Base-by-base conservation (phyloP, 2,797 vertebrate species). In the Manis pentadactyla region DNA sequence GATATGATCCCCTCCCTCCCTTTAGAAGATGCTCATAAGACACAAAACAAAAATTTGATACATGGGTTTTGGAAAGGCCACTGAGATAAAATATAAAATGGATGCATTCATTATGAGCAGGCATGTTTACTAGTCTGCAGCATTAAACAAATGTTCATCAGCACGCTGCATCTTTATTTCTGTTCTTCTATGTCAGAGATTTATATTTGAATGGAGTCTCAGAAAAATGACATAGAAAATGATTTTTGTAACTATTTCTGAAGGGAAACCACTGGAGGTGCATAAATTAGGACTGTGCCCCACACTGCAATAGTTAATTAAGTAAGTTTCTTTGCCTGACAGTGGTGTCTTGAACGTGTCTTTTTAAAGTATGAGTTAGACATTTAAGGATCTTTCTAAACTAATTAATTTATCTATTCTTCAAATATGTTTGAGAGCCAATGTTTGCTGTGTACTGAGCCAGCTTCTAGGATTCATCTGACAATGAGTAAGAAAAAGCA, bases 201-300 rank as follows among this genome's bases (percentile, higher is more conserved):
- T 96, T 96, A 63, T 94, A 86, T 88, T 64, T 94, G 34, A 88
- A 88, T 42, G 12, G 29, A 23, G 66, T 93, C 64, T 86, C 46
- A 63, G 77, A 73, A 92, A 93, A 96, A 81, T 93, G 78, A 95
- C 75, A 82, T 12, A 69, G 87, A 64, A 96, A 96, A 95, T 94
- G 46, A 93, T 83, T 93, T 97, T 91, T 90, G 55, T 63, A 75
- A 74, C 73, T 69, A 57, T 59, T 49, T 15, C 39, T 78, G 34
- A 95, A 51, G 27, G 51, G 34, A 92, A 90, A 85, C 61, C 66
- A 53, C 73, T 55, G 46, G 61, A 78, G 57, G 29, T 68, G 57
- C 34, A 86, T 93, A 93, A 93, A 86, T 83, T n/a, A 95, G 4
- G 27, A 27, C n/a, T 73, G 4, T 29, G 46, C 11, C 27, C 49